Conservation (phyloP, 2,797 vertebrate species). For the Mus spretus region DNA sequence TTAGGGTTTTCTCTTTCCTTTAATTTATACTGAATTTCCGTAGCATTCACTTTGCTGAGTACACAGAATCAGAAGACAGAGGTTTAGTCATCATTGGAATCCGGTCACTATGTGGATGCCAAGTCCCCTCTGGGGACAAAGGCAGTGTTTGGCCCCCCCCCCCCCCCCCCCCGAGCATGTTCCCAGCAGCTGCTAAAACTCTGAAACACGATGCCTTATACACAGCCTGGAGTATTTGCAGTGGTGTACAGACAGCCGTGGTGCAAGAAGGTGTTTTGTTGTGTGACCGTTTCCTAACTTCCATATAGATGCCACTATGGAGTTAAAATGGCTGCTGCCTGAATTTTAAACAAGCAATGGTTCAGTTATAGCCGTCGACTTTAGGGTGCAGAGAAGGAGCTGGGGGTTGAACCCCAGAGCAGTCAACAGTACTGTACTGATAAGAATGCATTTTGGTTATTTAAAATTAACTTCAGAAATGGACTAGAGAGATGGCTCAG, state of each 20-base stretch:
- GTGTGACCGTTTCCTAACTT: not conserved
- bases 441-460: not conserved
- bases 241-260: not conserved
- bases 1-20: not conserved
- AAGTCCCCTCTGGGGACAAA: not conserved
- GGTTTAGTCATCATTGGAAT: not conserved
- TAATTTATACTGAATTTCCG: not conserved
- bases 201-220: not conserved
- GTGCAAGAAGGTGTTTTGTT: not conserved
- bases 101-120: not conserved
- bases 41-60: not conserved
- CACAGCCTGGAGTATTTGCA: not conserved
- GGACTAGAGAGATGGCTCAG: not conserved
- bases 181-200: not conserved
- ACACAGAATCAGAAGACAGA: not conserved
- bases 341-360: not conserved
- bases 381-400: not conserved
- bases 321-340: not conserved
- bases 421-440: not conserved
- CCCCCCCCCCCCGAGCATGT: not conserved
- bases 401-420: not conserved
- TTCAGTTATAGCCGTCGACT: not conserved
- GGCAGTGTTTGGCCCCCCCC: not conserved
- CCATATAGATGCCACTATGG: not conserved
- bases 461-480: constrained; percentile 29